Conservation (phyloP, 2,797 vertebrate species). For the Oryzias sinensis region DNA sequence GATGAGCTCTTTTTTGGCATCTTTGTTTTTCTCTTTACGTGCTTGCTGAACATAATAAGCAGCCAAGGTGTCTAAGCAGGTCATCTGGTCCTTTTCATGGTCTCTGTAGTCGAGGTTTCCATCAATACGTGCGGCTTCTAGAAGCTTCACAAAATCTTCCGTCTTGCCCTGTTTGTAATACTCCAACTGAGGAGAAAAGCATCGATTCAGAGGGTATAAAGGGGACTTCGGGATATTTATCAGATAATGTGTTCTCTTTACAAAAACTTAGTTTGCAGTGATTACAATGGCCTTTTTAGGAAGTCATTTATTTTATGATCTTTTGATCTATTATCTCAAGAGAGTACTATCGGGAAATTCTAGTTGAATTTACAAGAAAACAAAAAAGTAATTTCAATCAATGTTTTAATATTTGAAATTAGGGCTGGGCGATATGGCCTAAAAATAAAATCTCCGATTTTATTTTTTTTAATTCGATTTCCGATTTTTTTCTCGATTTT, state of each 20-base stretch:
- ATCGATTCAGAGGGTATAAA: not conserved
- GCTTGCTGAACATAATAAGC: constrained; percentile 99
- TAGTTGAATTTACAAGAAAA: not conserved
- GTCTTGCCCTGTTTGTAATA: constrained; percentile 99
- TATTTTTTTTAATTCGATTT: no score
- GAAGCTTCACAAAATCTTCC: constrained; percentile 96
- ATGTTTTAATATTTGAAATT: not conserved
- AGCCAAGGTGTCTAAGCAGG: constrained; percentile 94
- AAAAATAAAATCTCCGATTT: no score
- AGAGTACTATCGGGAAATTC: not conserved
- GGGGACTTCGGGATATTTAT: no score
- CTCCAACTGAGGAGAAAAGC: constrained; percentile 83
- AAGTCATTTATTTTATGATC: no score
- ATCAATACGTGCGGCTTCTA: constrained; percentile 97
- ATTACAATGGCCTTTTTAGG: no score
- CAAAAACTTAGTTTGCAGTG: no score
- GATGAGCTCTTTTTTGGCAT: constrained; percentile 98
- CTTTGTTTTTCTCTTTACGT: constrained; percentile 98
- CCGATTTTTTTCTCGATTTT: no score
- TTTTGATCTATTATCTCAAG: not conserved
- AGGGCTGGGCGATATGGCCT: no score
- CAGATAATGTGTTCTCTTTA: no score
- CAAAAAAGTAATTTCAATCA: not conserved
- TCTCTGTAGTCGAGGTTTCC: constrained; percentile 98
- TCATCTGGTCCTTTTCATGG: constrained; percentile 99